Evolutionary conservation across 2,888 invertebrate species (phyloP).

Genomic region (Microctonus aethiopoides): DNA sequence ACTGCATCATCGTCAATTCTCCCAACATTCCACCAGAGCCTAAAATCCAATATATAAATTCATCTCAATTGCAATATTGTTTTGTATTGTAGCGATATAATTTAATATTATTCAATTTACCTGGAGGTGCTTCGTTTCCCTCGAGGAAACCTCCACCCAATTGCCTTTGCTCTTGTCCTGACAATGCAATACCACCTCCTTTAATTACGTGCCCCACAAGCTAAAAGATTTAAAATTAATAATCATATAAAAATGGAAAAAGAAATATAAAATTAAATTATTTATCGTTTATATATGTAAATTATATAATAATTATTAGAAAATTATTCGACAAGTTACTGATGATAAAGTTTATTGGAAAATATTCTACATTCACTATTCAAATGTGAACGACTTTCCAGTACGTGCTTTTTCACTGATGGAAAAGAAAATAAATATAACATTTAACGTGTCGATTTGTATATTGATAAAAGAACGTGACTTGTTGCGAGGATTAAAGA

Average conservation of each 20-base stretch:
- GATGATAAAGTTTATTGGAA: background rate
- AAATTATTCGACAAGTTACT: too few species aligned
- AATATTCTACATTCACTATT: slow-evolving; percentile 5
- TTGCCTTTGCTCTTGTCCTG: slow-evolving; percentile 79
- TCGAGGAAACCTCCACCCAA: slow-evolving; percentile 70
- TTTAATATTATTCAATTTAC: slow-evolving; percentile 51
- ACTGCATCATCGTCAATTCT: slow-evolving; percentile 83
- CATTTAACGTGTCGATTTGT: background rate
- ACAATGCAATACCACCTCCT: slow-evolving; percentile 79
- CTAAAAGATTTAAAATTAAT: slow-evolving; percentile 67
- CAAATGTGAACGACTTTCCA: slow-evolving; percentile 28
- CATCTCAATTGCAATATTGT: background rate
- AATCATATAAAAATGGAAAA: slow-evolving; percentile 37
- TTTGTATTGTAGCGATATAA: background rate
- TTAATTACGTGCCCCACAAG: slow-evolving; percentile 82
- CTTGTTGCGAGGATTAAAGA: background rate
- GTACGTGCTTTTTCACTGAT: background rate
- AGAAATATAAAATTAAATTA: background rate
- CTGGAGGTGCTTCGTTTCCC: slow-evolving; percentile 68
- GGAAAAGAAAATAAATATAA: background rate
- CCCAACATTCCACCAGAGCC: slow-evolving; percentile 76
- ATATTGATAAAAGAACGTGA: background rate
- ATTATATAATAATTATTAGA: too few species aligned
- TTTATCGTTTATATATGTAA: too few species aligned
- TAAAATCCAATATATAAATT: slow-evolving; percentile 49